These are phyloP conservation scores for Drosophila miranda DNA, from an alignment of 1,140 invertebrate species.

Conservation along the genomic window DNA sequence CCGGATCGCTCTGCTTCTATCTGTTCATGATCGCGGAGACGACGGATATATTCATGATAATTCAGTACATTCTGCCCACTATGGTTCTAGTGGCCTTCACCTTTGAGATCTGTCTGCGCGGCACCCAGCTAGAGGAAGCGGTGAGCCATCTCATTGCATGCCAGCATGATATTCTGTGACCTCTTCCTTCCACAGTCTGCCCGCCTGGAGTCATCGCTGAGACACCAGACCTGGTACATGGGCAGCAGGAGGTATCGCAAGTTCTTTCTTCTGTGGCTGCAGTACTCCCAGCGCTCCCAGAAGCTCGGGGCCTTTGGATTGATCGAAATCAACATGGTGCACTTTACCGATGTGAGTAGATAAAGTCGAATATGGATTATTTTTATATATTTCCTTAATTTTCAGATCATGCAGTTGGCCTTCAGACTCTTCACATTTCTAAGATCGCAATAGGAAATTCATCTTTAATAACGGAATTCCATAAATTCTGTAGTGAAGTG, in stretches of 20 bases:
- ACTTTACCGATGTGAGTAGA: slow-evolving; percentile 51
- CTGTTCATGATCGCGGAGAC: slow-evolving; percentile 53
- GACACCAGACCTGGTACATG: slow-evolving; percentile 48
- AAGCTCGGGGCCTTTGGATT: slow-evolving; percentile 48
- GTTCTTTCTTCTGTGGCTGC: slow-evolving; percentile 48
- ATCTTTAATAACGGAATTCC: background rate
- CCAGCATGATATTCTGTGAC: too few species aligned
- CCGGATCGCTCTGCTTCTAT: slow-evolving; percentile 51
- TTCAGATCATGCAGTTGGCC: slow-evolving; percentile 62
- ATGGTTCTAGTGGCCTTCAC: slow-evolving; percentile 31
- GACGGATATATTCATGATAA: slow-evolving; percentile 13
- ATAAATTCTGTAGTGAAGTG: too few species aligned
- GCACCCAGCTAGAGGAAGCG: slow-evolving; percentile 51
- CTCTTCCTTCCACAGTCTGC: slow-evolving; percentile 19
- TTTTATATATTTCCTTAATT: background rate
- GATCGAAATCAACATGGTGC: slow-evolving; percentile 59
- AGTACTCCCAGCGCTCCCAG: slow-evolving; percentile 38
- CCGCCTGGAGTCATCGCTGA: slow-evolving; percentile 15
- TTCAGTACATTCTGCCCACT: slow-evolving; percentile 28
- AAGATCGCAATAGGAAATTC: slow-evolving; percentile 37
- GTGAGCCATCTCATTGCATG: slow-evolving; percentile 22
- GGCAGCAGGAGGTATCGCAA: slow-evolving; percentile 44
- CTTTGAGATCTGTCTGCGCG: slow-evolving; percentile 52
- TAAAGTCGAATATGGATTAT: background rate
- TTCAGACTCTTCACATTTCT: slow-evolving; percentile 64